These are phyloP conservation scores for Lepidostoma basale DNA, from an alignment of 1,140 invertebrate genomes.

Conservation along the genomic window DNA sequence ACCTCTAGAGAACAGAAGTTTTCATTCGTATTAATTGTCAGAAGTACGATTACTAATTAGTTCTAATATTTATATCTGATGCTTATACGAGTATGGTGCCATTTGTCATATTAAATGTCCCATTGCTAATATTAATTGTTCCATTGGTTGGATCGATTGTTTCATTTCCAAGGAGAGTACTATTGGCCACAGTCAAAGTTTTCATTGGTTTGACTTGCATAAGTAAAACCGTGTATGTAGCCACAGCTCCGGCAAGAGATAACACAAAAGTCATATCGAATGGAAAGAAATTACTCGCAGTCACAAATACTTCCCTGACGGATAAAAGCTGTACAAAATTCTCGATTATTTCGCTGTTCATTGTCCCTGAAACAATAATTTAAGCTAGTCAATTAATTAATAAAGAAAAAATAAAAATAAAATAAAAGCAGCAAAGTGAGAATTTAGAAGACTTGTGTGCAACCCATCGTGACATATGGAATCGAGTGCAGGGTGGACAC, in stretches of 20 bases:
- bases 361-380: constrained; percentile 30
- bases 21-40: too few relatives aligned
- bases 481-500: too few relatives aligned
- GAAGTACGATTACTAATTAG: background rate
- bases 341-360: constrained; percentile 32
- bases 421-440: too few relatives aligned
- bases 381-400: too few relatives aligned
- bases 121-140: background rate
- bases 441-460: too few relatives aligned
- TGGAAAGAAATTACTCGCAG: constrained; percentile 40
- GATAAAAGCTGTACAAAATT: constrained; percentile 36
- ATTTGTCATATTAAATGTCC: background rate
- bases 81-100: background rate
- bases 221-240: constrained; percentile 39
- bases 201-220: constrained; percentile 32
- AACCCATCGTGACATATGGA: too few relatives aligned
- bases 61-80: background rate
- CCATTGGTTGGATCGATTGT: background rate
- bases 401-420: too few relatives aligned
- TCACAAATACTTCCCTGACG: constrained; percentile 33
- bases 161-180: background rate
- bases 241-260: constrained; percentile 35
- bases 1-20: too few relatives aligned
- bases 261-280: constrained; percentile 41
- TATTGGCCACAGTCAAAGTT: background rate